Conservation (phyloP, 2,888 invertebrate genomes). For the Prostheceraeus crozeri region DNA sequence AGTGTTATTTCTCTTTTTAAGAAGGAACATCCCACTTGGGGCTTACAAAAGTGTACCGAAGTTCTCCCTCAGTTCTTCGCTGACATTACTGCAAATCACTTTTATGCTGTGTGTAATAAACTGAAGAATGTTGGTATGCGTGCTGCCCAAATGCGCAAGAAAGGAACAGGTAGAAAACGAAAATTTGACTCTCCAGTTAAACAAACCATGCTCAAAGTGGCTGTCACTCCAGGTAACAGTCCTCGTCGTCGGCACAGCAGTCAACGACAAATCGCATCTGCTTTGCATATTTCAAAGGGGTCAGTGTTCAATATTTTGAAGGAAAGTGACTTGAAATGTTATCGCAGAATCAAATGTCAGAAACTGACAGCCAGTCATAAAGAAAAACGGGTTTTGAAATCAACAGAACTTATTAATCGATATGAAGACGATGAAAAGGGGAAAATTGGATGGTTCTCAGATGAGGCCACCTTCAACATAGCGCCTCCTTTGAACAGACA, state of each 20-base stretch:
- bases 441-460: constrained; percentile 30
- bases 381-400: constrained; percentile 24
- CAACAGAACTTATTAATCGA: constrained; percentile 26
- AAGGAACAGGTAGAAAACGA: constrained; percentile 29
- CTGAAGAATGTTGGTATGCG: constrained; percentile 27
- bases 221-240: constrained; percentile 32
- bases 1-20: constrained; percentile 31
- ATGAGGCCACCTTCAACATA: constrained; percentile 30
- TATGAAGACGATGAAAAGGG: constrained; percentile 31
- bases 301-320: constrained; percentile 32
- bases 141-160: constrained; percentile 30
- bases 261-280: constrained; percentile 31
- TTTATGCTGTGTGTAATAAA: constrained; percentile 33
- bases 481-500: constrained; percentile 29
- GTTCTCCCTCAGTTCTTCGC: constrained; percentile 24
- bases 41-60: constrained; percentile 28
- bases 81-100: constrained; percentile 30
- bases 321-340: constrained; percentile 30
- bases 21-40: too few species aligned
- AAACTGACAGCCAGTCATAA: constrained; percentile 31
- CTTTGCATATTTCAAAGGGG: constrained; percentile 26
- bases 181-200: constrained; percentile 30
- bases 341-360: constrained; percentile 27
- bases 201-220: constrained; percentile 22
- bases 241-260: constrained; percentile 30